Evolutionary conservation across 2,797 vertebrate genomes (phyloP).

Genomic region (Notolepis coatsorum): DNA sequence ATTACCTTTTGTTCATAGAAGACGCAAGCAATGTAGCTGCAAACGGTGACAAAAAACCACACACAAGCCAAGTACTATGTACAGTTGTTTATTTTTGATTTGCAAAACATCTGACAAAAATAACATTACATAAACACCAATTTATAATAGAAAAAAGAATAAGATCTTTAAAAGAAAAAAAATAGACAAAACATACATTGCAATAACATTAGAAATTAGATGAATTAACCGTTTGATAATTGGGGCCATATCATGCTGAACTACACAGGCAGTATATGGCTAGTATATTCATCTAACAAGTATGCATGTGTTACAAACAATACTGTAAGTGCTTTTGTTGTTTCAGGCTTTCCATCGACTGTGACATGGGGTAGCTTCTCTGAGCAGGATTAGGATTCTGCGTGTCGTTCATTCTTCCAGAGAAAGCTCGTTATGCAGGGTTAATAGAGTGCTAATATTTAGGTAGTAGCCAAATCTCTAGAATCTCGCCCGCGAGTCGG

Average conservation of each 20-base stretch:
- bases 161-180: slow-evolving; percentile 65
- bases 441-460: slow-evolving; percentile 23
- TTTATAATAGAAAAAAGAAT: slow-evolving; percentile 77
- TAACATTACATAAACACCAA: slow-evolving; percentile 79
- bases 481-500: slow-evolving; percentile 12
- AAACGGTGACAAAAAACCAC: slow-evolving; percentile 8
- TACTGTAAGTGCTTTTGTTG: slow-evolving; percentile 77
- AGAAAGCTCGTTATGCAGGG: slow-evolving; percentile 32
- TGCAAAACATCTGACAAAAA: slow-evolving; percentile 82
- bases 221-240: slow-evolving; percentile 62
- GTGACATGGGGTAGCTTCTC: slow-evolving; percentile 63
- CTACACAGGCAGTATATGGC: slow-evolving; percentile 70
- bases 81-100: slow-evolving; percentile 84
- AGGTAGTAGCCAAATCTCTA: slow-evolving; percentile 45
- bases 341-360: slow-evolving; percentile 66
- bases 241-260: slow-evolving; percentile 68
- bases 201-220: slow-evolving; percentile 77
- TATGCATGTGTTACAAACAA: slow-evolving; percentile 70
- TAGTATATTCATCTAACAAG: slow-evolving; percentile 57
- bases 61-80: slow-evolving; percentile 65
- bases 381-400: slow-evolving; percentile 55
- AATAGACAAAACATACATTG: slow-evolving; percentile 67
- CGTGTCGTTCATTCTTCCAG: slow-evolving; percentile 37
- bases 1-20: too few relatives aligned
- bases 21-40: not conserved